Evolutionary conservation across 2,113 vertebrate species (phyloP).

Genomic region (Halichoeres trimaculatus): DNA sequence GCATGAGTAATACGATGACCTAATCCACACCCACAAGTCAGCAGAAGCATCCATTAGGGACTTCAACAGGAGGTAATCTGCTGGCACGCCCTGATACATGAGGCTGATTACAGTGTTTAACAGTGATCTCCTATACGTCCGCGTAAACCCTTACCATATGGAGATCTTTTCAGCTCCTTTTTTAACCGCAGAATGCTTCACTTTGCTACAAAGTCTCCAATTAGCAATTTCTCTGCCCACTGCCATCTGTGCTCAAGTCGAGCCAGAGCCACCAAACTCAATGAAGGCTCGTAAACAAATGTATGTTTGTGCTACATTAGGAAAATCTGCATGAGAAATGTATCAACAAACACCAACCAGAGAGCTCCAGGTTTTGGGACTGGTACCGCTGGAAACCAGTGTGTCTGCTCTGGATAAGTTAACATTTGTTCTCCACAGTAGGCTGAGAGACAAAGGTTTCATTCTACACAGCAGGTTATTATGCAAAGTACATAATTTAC

Average conservation of each 20-base stretch:
- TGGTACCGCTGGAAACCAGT: too few relatives aligned
- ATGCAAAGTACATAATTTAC: too few relatives aligned
- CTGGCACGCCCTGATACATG: conserved; percentile 38
- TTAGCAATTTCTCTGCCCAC: conserved; percentile 69
- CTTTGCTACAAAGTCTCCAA: conserved; percentile 39
- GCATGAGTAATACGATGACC: conserved; percentile 64
- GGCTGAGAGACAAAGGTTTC: too few relatives aligned
- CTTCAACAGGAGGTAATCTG: conserved; percentile 49
- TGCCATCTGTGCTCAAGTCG: conserved; percentile 60
- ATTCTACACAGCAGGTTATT: too few relatives aligned
- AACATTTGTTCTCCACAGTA: too few relatives aligned
- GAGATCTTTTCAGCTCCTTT: conserved; percentile 23
- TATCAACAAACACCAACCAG: conserved; percentile 19
- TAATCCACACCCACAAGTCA: conserved; percentile 66
- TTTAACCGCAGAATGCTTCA: conserved; percentile 28
- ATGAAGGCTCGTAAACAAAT: conserved; percentile 47
- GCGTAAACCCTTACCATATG: conserved; percentile 30
- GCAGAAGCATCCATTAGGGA: conserved; percentile 67
- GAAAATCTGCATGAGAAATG: conserved; percentile 9
- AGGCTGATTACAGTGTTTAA: conserved; percentile 69
- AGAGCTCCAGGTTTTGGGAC: too few relatives aligned
- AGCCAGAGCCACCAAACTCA: conserved; percentile 44
- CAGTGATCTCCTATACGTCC: conserved; percentile 39
- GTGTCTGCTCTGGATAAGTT: too few relatives aligned
- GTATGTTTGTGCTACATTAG: conserved; percentile 30